Conservation (phyloP, 2,797 vertebrate species). For the Myotis daubentonii region DNA sequence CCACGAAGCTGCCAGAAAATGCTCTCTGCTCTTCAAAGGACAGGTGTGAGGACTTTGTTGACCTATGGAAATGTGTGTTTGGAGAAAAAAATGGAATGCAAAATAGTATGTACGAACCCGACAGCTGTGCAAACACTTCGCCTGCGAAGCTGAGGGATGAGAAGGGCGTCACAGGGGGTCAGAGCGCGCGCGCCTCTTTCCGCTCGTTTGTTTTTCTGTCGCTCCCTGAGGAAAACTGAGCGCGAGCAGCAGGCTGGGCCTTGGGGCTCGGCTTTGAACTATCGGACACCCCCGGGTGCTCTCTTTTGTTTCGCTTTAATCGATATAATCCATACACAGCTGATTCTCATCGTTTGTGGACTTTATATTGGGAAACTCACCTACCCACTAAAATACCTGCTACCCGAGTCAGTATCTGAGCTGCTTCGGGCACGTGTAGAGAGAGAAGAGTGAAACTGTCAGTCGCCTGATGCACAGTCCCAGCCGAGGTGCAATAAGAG, state of each 20-base stretch:
- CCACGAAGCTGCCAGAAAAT: neutral
- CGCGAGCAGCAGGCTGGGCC: neutral
- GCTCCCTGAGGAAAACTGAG: neutral
- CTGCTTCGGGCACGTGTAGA: neutral
- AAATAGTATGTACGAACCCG: neutral
- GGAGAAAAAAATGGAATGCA: neutral
- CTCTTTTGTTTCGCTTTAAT: neutral
- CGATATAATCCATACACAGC: neutral
- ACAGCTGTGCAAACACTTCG: conserved; percentile 40
- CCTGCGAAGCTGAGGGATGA: neutral
- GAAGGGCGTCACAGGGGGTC: neutral
- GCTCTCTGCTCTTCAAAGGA: neutral
- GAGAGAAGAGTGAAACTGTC: neutral
- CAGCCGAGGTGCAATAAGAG: neutral
- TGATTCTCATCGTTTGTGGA: neutral
- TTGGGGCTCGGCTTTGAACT: neutral
- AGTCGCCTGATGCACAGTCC: neutral
- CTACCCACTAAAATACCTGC: neutral
- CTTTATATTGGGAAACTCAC: neutral
- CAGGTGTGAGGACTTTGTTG: conserved; percentile 41
- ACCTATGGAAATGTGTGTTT: conserved; percentile 48
- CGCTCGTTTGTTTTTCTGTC: neutral
- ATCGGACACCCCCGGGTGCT: neutral
- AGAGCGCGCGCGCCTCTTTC: neutral
- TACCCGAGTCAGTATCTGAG: neutral